These are phyloP conservation scores for Xyliphius kryptos DNA, from an alignment of 2,113 vertebrate genomes.

Conservation along the genomic window DNA sequence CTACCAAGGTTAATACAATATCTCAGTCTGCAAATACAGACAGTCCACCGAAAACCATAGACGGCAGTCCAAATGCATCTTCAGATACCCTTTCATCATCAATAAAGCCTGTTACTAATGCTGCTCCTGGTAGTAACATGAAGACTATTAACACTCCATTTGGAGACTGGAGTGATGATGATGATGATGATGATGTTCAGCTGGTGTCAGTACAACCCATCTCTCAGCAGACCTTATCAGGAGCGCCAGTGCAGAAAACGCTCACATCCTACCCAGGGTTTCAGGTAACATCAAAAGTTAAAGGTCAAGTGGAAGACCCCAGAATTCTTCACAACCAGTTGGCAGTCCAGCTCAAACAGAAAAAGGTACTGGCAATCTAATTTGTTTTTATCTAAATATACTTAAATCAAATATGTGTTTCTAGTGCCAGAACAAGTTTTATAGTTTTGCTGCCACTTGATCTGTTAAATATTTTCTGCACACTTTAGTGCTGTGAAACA, in stretches of 20 bases:
- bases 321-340: slow-evolving; percentile 60
- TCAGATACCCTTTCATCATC: slow-evolving; percentile 8
- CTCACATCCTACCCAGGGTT: slow-evolving; percentile 56
- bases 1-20: slow-evolving; percentile 10
- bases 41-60: not conserved
- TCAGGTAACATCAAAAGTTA: slow-evolving; percentile 27
- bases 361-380: slow-evolving; percentile 67
- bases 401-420: too few relatives aligned
- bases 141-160: not conserved
- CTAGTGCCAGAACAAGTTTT: too few relatives aligned
- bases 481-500: too few relatives aligned
- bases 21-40: not conserved
- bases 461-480: too few relatives aligned
- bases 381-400: too few relatives aligned
- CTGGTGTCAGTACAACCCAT: slow-evolving; percentile 56
- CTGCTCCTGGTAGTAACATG: not conserved
- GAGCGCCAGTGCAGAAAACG: slow-evolving; percentile 51
- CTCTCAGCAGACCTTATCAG: slow-evolving; percentile 30
- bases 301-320: slow-evolving; percentile 40
- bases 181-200: slow-evolving; percentile 45
- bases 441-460: too few relatives aligned
- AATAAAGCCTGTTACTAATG: not conserved
- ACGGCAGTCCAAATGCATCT: not conserved
- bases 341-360: slow-evolving; percentile 74
- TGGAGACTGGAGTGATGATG: slow-evolving; percentile 19